These are phyloP conservation scores for Caenorhabditis zanzibari DNA, from an alignment of 2,888 invertebrate species.

Conservation along the genomic window DNA sequence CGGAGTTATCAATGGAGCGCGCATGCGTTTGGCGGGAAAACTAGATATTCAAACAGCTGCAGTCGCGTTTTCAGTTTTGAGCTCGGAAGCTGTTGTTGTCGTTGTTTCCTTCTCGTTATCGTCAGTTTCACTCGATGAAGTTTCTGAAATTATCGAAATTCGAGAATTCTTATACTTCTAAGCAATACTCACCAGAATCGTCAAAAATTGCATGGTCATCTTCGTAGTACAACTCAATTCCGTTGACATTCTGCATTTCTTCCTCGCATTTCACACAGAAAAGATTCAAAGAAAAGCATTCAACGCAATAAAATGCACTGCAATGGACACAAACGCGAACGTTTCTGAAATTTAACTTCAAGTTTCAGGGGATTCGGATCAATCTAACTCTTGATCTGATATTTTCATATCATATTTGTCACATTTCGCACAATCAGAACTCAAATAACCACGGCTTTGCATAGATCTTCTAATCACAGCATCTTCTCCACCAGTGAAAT, in stretches of 20 bases:
- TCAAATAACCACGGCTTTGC: slow-evolving; percentile 68
- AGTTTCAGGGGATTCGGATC: neutral
- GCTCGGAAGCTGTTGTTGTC: neutral
- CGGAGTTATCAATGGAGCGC: slow-evolving; percentile 45
- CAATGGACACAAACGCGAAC: slow-evolving; percentile 76
- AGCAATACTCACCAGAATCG: slow-evolving; percentile 18
- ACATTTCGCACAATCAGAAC: slow-evolving; percentile 72
- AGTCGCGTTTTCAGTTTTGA: no score
- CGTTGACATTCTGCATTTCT: slow-evolving; percentile 68
- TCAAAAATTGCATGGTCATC: slow-evolving; percentile 41
- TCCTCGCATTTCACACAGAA: slow-evolving; percentile 67
- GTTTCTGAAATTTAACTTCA: slow-evolving; percentile 64
- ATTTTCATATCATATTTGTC: slow-evolving; percentile 72
- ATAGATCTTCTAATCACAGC: slow-evolving; percentile 62
- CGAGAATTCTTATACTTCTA: neutral
- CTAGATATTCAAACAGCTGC: slow-evolving; percentile 27
- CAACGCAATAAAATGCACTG: slow-evolving; percentile 76
- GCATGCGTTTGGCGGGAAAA: slow-evolving; percentile 25
- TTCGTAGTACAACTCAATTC: slow-evolving; percentile 66
- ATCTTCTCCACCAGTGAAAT: slow-evolving; percentile 66
- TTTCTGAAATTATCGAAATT: slow-evolving; percentile 24
- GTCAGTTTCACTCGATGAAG: slow-evolving; percentile 32
- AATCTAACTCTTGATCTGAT: slow-evolving; percentile 68
- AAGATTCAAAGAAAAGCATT: slow-evolving; percentile 71
- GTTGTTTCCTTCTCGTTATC: neutral